phyloP scores from a whole-genome alignment of 2,888 invertebrate species.

The Euzetes globulus region DNA sequence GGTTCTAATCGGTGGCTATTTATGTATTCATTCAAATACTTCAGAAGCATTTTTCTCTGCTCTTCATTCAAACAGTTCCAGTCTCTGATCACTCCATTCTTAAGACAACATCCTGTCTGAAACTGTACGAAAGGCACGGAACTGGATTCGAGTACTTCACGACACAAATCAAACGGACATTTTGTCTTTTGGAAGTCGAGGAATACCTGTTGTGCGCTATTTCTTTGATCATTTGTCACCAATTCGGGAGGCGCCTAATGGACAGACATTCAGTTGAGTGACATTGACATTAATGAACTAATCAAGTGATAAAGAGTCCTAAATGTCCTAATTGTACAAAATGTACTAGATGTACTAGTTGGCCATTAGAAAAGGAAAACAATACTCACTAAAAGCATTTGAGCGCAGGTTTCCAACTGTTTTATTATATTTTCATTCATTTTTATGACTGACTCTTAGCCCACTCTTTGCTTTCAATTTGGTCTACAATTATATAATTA shows the following conservation, averaged over 20 bases:
- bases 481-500: neutral
- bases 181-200: slow-evolving; percentile 71
- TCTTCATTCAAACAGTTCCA: slow-evolving; percentile 65
- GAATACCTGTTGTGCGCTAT: slow-evolving; percentile 71
- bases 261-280: neutral
- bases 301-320: no score
- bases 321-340: no score
- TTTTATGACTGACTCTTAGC: no score
- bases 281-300: no score
- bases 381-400: slow-evolving; percentile 30
- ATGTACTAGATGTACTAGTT: no score
- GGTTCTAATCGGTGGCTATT: slow-evolving; percentile 52
- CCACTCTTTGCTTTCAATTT: neutral
- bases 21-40: slow-evolving; percentile 71
- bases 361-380: no score
- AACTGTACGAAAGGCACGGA: slow-evolving; percentile 68
- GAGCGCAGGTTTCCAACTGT: slow-evolving; percentile 35
- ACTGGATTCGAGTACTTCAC: slow-evolving; percentile 59
- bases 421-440: slow-evolving; percentile 26
- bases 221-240: slow-evolving; percentile 20
- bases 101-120: slow-evolving; percentile 74
- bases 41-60: slow-evolving; percentile 59
- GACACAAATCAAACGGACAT: slow-evolving; percentile 70
- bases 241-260: slow-evolving; percentile 32
- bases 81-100: slow-evolving; percentile 71